phyloP scores from a whole-genome alignment of 2,888 invertebrate genomes.

The Ecliptopera silaceata region DNA sequence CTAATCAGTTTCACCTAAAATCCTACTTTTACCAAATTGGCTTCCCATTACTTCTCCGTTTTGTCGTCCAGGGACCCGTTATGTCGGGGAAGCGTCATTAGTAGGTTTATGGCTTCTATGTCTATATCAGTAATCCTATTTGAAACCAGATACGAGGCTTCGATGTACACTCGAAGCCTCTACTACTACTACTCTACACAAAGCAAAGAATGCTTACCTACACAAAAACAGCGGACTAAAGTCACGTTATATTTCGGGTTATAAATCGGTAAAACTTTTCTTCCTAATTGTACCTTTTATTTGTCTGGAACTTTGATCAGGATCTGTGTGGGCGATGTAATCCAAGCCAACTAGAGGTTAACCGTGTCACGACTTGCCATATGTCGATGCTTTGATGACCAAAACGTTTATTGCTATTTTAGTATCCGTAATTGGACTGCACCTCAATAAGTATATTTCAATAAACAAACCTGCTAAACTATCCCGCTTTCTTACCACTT shows the following conservation, averaged over 20 bases:
- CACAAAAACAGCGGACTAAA: not conserved
- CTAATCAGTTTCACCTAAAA: constrained; percentile 7
- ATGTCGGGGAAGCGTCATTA: constrained; percentile 16
- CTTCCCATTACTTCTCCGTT: not conserved
- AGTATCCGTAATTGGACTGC: not conserved
- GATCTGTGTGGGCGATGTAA: constrained; percentile 9
- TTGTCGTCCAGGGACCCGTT: constrained; percentile 5
- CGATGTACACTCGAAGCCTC: not conserved
- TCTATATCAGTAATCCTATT: constrained; percentile 20
- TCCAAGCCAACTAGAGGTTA: constrained; percentile 1
- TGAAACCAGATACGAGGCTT: constrained; percentile 26
- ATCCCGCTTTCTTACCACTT: too few relatives aligned
- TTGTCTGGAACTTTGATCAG: constrained; percentile 8
- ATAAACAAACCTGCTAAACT: too few relatives aligned
- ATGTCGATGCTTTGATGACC: not conserved
- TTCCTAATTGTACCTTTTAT: not conserved
- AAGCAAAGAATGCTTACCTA: not conserved
- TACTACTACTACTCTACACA: too few relatives aligned
- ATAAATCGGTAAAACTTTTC: not conserved
- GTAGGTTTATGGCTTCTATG: constrained; percentile 18
- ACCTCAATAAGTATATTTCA: too few relatives aligned
- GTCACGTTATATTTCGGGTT: not conserved
- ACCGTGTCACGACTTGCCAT: not conserved
- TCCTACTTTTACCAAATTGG: constrained; percentile 12
- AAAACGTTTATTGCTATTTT: not conserved